These are phyloP conservation scores for Dicerorhinus sumatrensis DNA, from an alignment of 2,113 vertebrate genomes.

Conservation along the genomic window DNA sequence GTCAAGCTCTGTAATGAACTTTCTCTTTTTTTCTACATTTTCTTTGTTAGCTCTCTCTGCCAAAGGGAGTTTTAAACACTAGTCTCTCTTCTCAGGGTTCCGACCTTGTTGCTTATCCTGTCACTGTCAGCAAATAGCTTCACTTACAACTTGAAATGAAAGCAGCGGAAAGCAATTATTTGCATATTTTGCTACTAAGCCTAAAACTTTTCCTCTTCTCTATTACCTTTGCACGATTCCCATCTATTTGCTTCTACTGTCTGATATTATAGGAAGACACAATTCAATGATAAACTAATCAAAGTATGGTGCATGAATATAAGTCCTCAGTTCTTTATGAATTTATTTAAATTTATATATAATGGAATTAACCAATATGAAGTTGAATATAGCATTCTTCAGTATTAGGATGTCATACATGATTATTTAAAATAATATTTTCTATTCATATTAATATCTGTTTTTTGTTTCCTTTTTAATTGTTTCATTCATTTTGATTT, in stretches of 20 bases:
- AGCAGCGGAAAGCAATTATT: not conserved
- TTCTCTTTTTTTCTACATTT: not conserved
- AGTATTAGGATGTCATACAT: not conserved
- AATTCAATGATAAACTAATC: not conserved
- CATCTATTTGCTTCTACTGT: not conserved
- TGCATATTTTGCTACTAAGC: not conserved
- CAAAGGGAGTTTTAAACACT: not conserved
- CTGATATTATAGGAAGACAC: not conserved
- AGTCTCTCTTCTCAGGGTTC: not conserved
- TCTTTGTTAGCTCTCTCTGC: not conserved
- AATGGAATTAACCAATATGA: slow-evolving; percentile 2
- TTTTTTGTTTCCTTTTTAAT: not conserved
- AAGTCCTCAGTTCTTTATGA: not conserved
- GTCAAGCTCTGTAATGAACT: not conserved
- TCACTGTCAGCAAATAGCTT: not conserved
- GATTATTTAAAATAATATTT: not conserved
- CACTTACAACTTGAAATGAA: not conserved
- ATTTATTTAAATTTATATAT: not conserved
- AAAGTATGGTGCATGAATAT: not conserved
- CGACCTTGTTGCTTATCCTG: not conserved
- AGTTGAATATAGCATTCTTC: not conserved
- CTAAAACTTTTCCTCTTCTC: not conserved
- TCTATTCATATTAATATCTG: not conserved
- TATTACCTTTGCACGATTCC: not conserved
- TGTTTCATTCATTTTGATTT: not conserved